Evolutionary conservation across 2,888 invertebrate species (phyloP).

Genomic region (Harpagoxenus sublaevis): DNA sequence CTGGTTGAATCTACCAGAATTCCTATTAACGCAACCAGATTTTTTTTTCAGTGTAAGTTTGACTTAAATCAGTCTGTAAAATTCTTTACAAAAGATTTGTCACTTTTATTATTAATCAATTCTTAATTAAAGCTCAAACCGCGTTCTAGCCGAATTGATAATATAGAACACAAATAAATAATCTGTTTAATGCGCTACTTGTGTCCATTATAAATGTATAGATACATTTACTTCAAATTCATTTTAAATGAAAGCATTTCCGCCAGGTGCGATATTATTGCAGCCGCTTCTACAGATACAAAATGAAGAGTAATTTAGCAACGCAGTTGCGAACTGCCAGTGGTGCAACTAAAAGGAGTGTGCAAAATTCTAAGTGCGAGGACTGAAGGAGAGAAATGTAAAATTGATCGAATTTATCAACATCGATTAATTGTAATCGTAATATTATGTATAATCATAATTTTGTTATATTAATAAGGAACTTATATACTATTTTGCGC

Average conservation of each 20-base stretch:
- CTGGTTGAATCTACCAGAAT: too few relatives aligned
- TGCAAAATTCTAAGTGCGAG: constrained; percentile 2
- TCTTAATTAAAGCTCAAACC: background rate
- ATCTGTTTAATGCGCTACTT: background rate
- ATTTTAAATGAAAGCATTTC: constrained; percentile 19
- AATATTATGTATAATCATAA: background rate
- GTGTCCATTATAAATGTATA: background rate
- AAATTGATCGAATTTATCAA: constrained; percentile 19
- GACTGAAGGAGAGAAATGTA: background rate
- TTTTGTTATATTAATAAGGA: constrained; percentile 4
- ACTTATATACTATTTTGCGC: constrained; percentile 7
- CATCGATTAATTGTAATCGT: background rate
- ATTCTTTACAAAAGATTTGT: background rate
- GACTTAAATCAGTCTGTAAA: background rate
- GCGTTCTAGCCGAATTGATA: background rate
- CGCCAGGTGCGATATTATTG: background rate
- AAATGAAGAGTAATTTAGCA: constrained; percentile 12
- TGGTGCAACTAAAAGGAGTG: constrained; percentile 21
- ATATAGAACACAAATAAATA: background rate
- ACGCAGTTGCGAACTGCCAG: constrained; percentile 24
- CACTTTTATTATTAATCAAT: constrained; percentile 2
- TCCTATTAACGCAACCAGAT: too few relatives aligned
- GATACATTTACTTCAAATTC: background rate
- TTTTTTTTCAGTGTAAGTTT: too few relatives aligned
- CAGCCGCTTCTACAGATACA: background rate